phyloP scores from a whole-genome alignment of 2,888 invertebrate species.

The Drosophila histrio region DNA sequence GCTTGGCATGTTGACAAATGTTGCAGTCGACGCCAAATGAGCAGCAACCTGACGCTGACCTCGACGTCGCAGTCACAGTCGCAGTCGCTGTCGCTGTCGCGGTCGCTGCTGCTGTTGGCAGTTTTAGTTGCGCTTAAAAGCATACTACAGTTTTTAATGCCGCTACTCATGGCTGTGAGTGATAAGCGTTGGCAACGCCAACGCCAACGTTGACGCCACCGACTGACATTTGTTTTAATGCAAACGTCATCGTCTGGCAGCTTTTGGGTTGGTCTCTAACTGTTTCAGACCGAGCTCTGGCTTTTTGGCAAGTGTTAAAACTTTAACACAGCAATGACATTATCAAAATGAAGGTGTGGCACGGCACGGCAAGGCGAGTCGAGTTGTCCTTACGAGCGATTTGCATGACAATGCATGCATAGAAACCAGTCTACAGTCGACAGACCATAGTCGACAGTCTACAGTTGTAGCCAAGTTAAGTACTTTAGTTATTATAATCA shows the following conservation, averaged over 20 bases:
- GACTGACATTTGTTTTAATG: slow-evolving; percentile 76
- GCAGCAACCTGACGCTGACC: slow-evolving; percentile 72
- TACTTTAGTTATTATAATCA: slow-evolving; percentile 1
- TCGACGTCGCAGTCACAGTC: slow-evolving; percentile 29
- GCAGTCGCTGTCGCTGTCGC: slow-evolving; percentile 8
- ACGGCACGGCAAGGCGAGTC: neutral
- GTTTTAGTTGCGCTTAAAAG: slow-evolving; percentile 73
- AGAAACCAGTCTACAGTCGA: neutral
- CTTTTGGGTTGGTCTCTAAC: slow-evolving; percentile 32
- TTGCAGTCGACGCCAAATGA: slow-evolving; percentile 74
- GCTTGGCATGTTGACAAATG: slow-evolving; percentile 80
- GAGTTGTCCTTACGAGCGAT: slow-evolving; percentile 4
- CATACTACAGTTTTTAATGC: slow-evolving; percentile 71
- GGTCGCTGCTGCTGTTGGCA: slow-evolving; percentile 39
- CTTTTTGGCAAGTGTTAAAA: slow-evolving; percentile 49
- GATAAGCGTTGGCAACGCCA: slow-evolving; percentile 46
- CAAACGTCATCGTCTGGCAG: slow-evolving; percentile 68
- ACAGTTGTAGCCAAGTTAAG: neutral
- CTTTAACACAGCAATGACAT: slow-evolving; percentile 64
- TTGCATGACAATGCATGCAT: slow-evolving; percentile 20
- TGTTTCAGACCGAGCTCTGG: slow-evolving; percentile 1
- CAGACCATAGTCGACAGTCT: neutral
- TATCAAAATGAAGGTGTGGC: slow-evolving; percentile 50
- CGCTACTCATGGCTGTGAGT: slow-evolving; percentile 60
- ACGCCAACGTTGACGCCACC: slow-evolving; percentile 39